These are phyloP conservation scores for Pachyramphus minor DNA, from an alignment of 2,113 vertebrate species.

Conservation along the genomic window DNA sequence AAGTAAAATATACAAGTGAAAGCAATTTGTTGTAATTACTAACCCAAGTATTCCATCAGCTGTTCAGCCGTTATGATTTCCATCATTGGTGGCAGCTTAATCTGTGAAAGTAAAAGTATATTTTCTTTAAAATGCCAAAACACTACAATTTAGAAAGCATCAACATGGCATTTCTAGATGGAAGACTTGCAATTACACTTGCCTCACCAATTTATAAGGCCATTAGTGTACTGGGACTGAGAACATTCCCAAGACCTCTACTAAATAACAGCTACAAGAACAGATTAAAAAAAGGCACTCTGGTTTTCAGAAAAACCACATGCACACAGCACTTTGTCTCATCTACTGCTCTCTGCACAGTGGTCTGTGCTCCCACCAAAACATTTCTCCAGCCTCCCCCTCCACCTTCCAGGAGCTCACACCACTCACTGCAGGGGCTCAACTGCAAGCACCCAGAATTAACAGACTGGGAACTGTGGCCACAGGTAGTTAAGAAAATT, in stretches of 20 bases:
- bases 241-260: not conserved
- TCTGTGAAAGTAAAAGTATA: conserved; percentile 76
- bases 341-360: not conserved
- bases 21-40: conserved; percentile 42
- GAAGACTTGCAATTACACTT: not conserved
- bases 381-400: not conserved
- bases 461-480: not conserved
- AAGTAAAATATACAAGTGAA: not conserved
- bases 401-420: not conserved
- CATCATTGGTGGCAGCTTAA: conserved; percentile 98
- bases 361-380: not conserved
- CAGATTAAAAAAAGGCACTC: not conserved
- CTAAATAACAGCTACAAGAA: not conserved
- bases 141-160: not conserved
- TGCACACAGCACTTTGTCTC: not conserved
- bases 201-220: not conserved
- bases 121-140: not conserved
- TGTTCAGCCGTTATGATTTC: conserved; percentile 99
- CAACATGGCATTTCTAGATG: not conserved
- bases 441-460: not conserved
- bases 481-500: not conserved
- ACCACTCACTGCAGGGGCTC: fast-evolving
- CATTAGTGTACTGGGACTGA: not conserved
- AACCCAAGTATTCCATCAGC: conserved; percentile 98
- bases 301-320: not conserved